Evolutionary conservation across 2,888 invertebrate species (phyloP).

Genomic region (Stenodema calcarata): DNA sequence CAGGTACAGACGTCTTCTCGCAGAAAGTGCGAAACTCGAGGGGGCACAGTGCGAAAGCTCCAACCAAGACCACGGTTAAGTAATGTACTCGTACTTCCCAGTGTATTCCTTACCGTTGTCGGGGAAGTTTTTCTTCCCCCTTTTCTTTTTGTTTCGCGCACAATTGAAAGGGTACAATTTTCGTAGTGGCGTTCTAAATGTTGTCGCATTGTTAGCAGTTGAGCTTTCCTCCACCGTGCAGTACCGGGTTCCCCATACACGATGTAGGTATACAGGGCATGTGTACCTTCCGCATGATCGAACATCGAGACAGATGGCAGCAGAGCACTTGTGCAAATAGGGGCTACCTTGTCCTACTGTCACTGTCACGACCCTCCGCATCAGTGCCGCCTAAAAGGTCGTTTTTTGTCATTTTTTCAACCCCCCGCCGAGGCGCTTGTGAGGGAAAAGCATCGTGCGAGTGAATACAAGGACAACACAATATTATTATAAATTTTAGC

Average conservation of each 20-base stretch:
- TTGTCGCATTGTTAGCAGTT: not conserved
- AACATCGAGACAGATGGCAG: not conserved
- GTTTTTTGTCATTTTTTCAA: not conserved
- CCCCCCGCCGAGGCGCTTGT: not conserved
- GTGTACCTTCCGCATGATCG: constrained; percentile 29
- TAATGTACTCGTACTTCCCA: not conserved
- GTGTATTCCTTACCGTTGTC: not conserved
- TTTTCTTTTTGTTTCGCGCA: not conserved
- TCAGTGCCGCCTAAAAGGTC: not conserved
- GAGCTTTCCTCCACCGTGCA: not conserved
- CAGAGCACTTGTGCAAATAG: constrained; percentile 38
- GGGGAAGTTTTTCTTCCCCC: not conserved
- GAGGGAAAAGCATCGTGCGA: no score
- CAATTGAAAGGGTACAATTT: not conserved
- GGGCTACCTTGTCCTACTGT: constrained; percentile 26
- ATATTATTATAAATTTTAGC: no score
- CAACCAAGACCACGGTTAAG: not conserved
- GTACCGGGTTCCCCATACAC: not conserved
- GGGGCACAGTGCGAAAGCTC: not conserved
- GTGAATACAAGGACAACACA: no score
- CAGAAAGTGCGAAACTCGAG: not conserved
- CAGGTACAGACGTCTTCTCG: not conserved
- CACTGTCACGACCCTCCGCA: not conserved
- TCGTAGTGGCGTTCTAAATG: not conserved
- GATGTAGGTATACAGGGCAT: constrained; percentile 18